Conservation (phyloP, 2,797 vertebrate genomes). For the Cyclopterus lumpus region DNA sequence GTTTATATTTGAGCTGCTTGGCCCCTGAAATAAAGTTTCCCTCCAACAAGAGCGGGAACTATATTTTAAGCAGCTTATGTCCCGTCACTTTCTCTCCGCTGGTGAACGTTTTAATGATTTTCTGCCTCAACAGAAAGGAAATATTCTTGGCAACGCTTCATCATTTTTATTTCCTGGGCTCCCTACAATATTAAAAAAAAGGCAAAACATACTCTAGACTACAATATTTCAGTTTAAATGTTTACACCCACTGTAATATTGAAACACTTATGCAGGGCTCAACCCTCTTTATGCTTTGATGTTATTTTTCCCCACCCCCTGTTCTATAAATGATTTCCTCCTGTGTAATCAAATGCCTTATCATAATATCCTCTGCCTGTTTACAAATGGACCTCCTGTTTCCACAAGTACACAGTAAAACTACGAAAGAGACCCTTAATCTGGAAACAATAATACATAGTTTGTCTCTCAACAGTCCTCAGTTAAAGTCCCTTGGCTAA, state of each 20-base stretch:
- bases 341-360: conserved; percentile 63
- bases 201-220: conserved; percentile 21
- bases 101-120: conserved; percentile 68
- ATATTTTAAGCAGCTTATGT: conserved; percentile 74
- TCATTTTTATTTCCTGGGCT: conserved; percentile 22
- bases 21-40: conserved; percentile 62
- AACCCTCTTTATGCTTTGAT: conserved; percentile 40
- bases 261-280: neutral
- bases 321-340: conserved; percentile 60
- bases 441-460: conserved; percentile 45
- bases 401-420: conserved; percentile 31
- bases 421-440: conserved; percentile 31
- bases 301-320: conserved; percentile 38
- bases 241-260: conserved; percentile 15
- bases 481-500: conserved; percentile 2
- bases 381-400: conserved; percentile 69
- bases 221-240: conserved; percentile 4
- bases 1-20: conserved; percentile 77
- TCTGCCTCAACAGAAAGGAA: conserved; percentile 66
- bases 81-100: conserved; percentile 65
- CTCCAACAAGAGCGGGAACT: conserved; percentile 64
- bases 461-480: conserved; percentile 22
- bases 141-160: conserved; percentile 49
- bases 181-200: conserved; percentile 27
- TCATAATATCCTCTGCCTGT: conserved; percentile 74